Percentiles rank a stretch among this genome's conserved stretches.
phyloP scores from a whole-genome alignment of 1,140 invertebrate genomes.

The Cherax quadricarinatus region DNA sequence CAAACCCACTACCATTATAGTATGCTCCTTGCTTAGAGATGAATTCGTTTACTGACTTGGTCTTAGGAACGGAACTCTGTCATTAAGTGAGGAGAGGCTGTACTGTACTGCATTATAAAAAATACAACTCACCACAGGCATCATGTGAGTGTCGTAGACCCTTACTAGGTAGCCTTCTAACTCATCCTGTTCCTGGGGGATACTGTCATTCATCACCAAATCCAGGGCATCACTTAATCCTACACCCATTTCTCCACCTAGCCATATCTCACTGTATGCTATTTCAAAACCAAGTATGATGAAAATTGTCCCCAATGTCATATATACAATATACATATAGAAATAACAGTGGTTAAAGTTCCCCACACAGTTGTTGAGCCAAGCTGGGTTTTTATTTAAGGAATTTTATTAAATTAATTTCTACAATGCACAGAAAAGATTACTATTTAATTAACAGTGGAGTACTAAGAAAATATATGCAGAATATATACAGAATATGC shows the following conservation, averaged over 20 bases:
- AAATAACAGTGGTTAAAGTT: conserved; percentile 96
- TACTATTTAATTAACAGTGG: too few relatives aligned
- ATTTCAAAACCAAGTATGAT: conserved; percentile 92
- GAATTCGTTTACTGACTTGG: too few relatives aligned
- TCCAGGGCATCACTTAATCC: conserved; percentile 74
- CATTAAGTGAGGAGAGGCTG: too few relatives aligned
- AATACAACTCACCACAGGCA: conserved; percentile 81
- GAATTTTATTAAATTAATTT: not conserved
- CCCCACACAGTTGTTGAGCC: conserved; percentile 98
- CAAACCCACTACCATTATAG: too few relatives aligned
- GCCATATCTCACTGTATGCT: conserved; percentile 86
- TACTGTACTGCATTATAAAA: not conserved
- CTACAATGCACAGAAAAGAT: not conserved
- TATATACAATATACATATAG: conserved; percentile 94
- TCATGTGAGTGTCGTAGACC: conserved; percentile 85
- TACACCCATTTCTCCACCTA: conserved; percentile 76
- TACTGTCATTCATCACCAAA: conserved; percentile 73
- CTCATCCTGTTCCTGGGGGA: conserved; percentile 78
- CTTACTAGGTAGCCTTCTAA: conserved; percentile 82
- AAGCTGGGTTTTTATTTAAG: conserved; percentile 81
- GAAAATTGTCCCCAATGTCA: conserved; percentile 90
- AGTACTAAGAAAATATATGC: too few relatives aligned
- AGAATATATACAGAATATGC: too few relatives aligned
- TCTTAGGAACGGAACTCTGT: too few relatives aligned
- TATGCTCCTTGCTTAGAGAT: too few relatives aligned